Percentiles rank a stretch among this genome's conserved stretches.
phyloP scores from a whole-genome alignment of 1,140 invertebrate species.

The Monomorium pharaonis region DNA sequence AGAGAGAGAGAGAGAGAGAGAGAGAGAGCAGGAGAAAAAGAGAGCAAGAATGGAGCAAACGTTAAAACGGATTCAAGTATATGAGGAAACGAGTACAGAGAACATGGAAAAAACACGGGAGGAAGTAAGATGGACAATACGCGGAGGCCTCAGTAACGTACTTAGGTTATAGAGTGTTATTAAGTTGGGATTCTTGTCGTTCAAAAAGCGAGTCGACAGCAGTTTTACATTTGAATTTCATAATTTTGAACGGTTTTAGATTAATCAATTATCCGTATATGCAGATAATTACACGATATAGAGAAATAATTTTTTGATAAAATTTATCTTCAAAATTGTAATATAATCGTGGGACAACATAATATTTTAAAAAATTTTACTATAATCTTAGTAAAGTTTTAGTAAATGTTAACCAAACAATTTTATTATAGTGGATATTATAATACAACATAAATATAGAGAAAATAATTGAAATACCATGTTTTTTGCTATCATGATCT shows the following conservation, averaged over 20 bases:
- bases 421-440: too few species aligned
- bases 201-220: not conserved
- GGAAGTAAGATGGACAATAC: not conserved
- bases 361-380: too few species aligned
- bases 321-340: too few species aligned
- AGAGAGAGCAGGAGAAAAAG: not conserved
- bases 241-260: not conserved
- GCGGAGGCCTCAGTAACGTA: slow-evolving; percentile 24
- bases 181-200: not conserved
- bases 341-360: too few species aligned
- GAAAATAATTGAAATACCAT: too few species aligned
- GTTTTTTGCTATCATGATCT: too few species aligned
- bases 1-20: not conserved
- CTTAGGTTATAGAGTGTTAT: not conserved
- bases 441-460: too few species aligned
- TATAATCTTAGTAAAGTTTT: too few species aligned
- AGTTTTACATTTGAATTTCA: not conserved
- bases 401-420: too few species aligned
- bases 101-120: not conserved
- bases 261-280: not conserved
- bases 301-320: too few species aligned
- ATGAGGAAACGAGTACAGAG: not conserved
- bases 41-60: not conserved
- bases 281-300: too few species aligned
- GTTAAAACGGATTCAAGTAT: not conserved